Conservation (phyloP, 2,888 invertebrate species). For the Cosmopolites sordidus region DNA sequence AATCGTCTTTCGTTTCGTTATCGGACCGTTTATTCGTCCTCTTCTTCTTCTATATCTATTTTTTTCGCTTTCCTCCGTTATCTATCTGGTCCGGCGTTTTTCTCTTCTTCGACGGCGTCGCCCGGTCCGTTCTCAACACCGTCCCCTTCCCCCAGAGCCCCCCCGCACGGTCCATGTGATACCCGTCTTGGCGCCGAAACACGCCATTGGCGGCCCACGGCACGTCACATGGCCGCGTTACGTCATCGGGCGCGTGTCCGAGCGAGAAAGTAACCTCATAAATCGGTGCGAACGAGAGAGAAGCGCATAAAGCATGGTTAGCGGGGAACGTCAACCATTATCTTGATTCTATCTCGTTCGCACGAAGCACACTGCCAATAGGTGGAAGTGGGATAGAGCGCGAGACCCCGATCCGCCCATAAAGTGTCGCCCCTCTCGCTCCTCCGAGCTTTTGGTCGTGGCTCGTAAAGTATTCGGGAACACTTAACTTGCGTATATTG, state of each 20-base stretch:
- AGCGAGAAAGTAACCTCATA: conserved; percentile 50
- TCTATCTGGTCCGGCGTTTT: neutral
- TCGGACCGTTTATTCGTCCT: too few relatives aligned
- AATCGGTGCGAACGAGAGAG: conserved; percentile 51
- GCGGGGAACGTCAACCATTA: conserved; percentile 53
- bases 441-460: conserved; percentile 35
- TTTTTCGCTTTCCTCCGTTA: neutral
- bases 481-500: conserved; percentile 51
- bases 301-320: conserved; percentile 52
- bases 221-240: conserved; percentile 46
- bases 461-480: conserved; percentile 50
- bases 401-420: conserved; percentile 48
- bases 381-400: conserved; percentile 41
- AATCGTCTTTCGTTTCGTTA: too few relatives aligned
- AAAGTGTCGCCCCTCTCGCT: conserved; percentile 42
- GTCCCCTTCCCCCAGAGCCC: neutral
- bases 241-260: conserved; percentile 48
- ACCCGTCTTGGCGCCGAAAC: conserved; percentile 47
- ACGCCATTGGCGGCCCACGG: conserved; percentile 44
- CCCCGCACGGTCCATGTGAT: conserved; percentile 30
- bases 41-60: neutral
- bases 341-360: conserved; percentile 44
- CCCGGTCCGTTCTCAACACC: neutral
- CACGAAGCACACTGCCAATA: conserved; percentile 17
- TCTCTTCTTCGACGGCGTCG: conserved; percentile 14